Base-by-base conservation (phyloP, 2,113 vertebrate species). In the Prunella fulvescens region DNA sequence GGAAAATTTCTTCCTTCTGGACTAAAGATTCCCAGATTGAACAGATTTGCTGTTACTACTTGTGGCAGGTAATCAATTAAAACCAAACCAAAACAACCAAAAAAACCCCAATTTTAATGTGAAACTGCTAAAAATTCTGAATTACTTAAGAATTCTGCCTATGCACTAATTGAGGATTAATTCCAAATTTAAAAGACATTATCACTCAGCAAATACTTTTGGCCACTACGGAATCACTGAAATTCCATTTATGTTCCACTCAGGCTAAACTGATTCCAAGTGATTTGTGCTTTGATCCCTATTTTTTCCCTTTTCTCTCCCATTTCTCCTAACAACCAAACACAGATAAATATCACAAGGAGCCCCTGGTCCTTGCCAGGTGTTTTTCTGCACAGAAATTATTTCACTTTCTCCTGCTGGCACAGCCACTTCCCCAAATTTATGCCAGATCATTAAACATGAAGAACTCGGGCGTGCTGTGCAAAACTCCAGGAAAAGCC, bases 311-410 rank as follows among this genome's bases (percentile, higher is more conserved):
- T 87, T 53, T 81, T 40, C 37, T 35, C 29, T 71, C 70, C 45
- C 26, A 13, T 35, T 33, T 7, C 22, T 61, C 45, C 62, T 7
- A 24, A 8, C 7, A 25, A 67, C 28, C 11, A 33, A 33, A 6
- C 23, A 40, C 54, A 44, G 28, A 25, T 7, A 54, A 42, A n/a
- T 1, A 7, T 2, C 35, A 20, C 0, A 2, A 35, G 64, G 20
- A 66, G 1, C 12, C 16, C 12, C 42, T 25, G 42, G 2, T 40
- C 51, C 8, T 42, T 25, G 61, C 61, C 61, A 73, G 44, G 28
- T 56, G 39, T 80, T 71, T 81, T 71, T 18, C 19, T 62, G 44
- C 69, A 54, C 51, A 54, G 40, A 47, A 93, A 58, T 26, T 2
- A 56, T 42, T 74, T 74, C 66, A 50, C 20, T 64, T 37, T 58